These are phyloP conservation scores for Passer domesticus DNA, from an alignment of 2,113 vertebrate species.

Conservation along the genomic window DNA sequence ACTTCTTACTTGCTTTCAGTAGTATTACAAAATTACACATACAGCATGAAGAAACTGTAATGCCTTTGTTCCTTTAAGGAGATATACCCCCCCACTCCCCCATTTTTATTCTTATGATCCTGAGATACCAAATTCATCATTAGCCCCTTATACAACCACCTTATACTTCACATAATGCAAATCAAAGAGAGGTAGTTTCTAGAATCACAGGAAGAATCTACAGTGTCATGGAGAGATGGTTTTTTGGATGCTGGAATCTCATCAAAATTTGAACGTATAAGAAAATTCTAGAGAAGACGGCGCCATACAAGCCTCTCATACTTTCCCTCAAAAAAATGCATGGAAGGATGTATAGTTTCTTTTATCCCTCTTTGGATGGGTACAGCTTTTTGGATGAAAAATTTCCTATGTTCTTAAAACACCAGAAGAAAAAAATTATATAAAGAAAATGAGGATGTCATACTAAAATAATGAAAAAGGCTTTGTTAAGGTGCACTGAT, in stretches of 20 bases:
- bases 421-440: neutral
- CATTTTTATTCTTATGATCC: neutral
- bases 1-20: neutral
- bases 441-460: neutral
- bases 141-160: neutral
- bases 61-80: neutral
- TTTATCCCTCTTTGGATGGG: neutral
- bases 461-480: neutral
- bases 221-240: neutral
- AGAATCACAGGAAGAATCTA: neutral
- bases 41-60: neutral
- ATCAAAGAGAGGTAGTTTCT: neutral
- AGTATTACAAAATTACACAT: neutral
- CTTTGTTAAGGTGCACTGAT: neutral
- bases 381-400: neutral
- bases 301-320: neutral
- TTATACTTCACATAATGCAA: neutral
- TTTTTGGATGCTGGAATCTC: neutral
- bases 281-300: neutral
- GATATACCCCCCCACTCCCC: rapidly evolving
- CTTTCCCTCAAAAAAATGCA: neutral
- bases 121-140: neutral
- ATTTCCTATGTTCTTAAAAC: neutral
- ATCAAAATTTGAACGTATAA: neutral
- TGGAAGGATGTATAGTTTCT: neutral